Conservation (phyloP, 2,797 vertebrate genomes). For the Aplochiton taeniatus region DNA sequence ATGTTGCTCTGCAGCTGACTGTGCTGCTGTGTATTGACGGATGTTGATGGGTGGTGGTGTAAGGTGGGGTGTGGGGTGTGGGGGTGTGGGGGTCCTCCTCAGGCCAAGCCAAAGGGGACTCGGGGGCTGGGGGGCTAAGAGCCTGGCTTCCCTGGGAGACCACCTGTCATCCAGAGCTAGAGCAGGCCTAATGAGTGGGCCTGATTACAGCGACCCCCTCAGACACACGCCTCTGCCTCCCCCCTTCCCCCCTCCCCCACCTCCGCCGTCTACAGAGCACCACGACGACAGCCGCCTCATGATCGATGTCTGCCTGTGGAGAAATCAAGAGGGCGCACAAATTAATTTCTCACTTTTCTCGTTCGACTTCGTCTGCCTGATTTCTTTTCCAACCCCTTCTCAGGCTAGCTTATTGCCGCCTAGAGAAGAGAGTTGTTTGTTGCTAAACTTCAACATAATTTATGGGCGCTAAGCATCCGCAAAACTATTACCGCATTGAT, state of each 20-base stretch:
- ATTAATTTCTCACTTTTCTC: conserved; percentile 80
- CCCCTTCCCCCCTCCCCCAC: conserved; percentile 48
- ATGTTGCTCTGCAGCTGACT: conserved; percentile 20
- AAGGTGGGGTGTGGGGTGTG: background rate
- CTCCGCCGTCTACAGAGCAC: conserved; percentile 65
- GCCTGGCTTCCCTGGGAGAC: conserved; percentile 64
- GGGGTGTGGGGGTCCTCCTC: conserved; percentile 40
- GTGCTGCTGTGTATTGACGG: conserved; percentile 52
- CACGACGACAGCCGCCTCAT: conserved; percentile 66
- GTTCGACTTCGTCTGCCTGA: conserved; percentile 74
- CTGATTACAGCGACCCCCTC: conserved; percentile 75
- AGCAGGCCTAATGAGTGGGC: conserved; percentile 72
- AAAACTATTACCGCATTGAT: no score
- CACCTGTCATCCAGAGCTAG: conserved; percentile 74
- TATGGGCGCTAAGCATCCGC: background rate
- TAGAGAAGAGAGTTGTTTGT: conserved; percentile 37
- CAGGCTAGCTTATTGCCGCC: conserved; percentile 51
- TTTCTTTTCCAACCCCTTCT: conserved; percentile 65
- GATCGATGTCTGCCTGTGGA: conserved; percentile 80
- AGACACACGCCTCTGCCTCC: conserved; percentile 63
- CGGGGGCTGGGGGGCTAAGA: conserved; percentile 66
- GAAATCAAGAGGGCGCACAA: conserved; percentile 78
- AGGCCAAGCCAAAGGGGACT: conserved; percentile 56
- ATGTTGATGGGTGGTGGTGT: conserved; percentile 26
- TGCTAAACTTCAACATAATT: conserved; percentile 28